A percentile compares a stretch with the other conserved stretches of the same genome.
Conservation (phyloP, 2,797 vertebrate genomes). For the Chiloscyllium punctatum region DNA sequence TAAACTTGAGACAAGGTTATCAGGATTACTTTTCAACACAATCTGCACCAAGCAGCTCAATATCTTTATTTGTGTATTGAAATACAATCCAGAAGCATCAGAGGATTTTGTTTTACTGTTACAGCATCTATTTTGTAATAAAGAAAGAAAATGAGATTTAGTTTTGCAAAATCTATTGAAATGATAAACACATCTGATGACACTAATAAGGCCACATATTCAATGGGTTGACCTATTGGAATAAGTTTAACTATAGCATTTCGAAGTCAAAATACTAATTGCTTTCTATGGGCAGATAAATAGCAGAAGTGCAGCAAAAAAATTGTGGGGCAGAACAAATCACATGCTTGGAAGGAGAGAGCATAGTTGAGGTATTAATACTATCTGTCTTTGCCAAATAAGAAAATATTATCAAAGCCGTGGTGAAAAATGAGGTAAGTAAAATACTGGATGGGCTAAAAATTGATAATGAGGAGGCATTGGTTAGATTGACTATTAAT, state of each 20-base stretch:
- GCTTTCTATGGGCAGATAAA: neutral
- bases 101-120: neutral
- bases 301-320: neutral
- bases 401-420: neutral
- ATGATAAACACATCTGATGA: neutral
- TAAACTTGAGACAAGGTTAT: slow-evolving; percentile 19
- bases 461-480: neutral
- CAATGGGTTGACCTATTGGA: neutral
- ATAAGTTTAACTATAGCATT: neutral
- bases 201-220: neutral
- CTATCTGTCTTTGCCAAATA: neutral
- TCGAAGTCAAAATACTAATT: neutral
- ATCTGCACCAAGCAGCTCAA: neutral
- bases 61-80: neutral
- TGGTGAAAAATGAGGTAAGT: neutral
- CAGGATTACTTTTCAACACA: slow-evolving; percentile 14
- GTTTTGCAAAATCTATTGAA: neutral
- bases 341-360: neutral
- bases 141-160: neutral
- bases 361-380: neutral
- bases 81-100: neutral
- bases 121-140: neutral
- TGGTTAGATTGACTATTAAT: neutral
- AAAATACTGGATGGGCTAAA: neutral
- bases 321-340: neutral